Percentiles rank a stretch among this genome's conserved stretches.
Conservation (phyloP, 1,140 invertebrate species). For the Drosophila asahinai region DNA sequence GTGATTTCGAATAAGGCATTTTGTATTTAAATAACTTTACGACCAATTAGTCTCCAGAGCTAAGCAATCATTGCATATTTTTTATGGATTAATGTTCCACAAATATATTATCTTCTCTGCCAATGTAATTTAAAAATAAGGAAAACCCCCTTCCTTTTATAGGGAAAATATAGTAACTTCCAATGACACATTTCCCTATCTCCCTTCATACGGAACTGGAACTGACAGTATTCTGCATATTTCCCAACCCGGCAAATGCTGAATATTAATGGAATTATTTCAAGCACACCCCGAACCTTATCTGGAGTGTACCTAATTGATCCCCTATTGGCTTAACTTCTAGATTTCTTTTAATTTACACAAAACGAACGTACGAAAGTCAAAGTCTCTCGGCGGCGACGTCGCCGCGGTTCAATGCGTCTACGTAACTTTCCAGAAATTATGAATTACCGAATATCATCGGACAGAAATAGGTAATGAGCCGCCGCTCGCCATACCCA, state of each 20-base stretch:
- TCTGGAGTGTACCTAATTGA: slow-evolving; percentile 12
- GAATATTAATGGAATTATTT: slow-evolving; percentile 15
- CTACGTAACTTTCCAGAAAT: slow-evolving; percentile 57
- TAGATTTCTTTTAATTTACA: slow-evolving; percentile 3
- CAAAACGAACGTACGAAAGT: slow-evolving; percentile 4
- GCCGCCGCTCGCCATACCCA: slow-evolving; percentile 2
- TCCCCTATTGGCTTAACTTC: background rate
- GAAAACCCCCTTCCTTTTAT: background rate
- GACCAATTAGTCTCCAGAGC: background rate
- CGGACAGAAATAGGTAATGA: slow-evolving; percentile 40
- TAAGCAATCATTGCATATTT: background rate
- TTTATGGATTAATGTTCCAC: too few species aligned
- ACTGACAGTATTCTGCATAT: background rate
- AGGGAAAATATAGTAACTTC: background rate
- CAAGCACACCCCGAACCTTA: background rate
- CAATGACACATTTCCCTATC: background rate
- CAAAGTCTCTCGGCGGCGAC: slow-evolving; percentile 12
- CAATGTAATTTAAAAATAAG: too few species aligned
- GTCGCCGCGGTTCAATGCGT: slow-evolving; percentile 43
- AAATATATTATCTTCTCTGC: background rate
- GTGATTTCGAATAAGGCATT: background rate
- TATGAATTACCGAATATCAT: slow-evolving; percentile 61
- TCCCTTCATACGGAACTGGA: background rate
- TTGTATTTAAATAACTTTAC: background rate
- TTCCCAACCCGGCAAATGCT: background rate